Base-by-base conservation (phyloP, 2,888 invertebrate genomes). In the Drosophila melanosoma region DNA sequence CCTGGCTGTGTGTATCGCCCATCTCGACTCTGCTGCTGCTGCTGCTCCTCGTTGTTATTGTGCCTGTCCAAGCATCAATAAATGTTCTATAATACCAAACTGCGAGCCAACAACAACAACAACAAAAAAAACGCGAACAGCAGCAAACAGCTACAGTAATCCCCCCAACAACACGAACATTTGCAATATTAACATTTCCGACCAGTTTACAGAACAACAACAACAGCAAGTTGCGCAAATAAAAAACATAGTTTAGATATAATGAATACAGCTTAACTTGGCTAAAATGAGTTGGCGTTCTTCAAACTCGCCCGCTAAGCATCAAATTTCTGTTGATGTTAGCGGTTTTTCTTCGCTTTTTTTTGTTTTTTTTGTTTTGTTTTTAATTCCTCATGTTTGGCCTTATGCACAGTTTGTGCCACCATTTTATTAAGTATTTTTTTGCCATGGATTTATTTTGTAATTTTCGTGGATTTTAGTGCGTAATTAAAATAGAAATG, bases 201-300 rank as follows among this genome's bases (percentile, higher is more conserved):
- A 57, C 40, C 33, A 51, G 61, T 68, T 62, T 60, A 65, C 65
- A 64, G 26, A 53, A 63, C 53, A 65, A 45, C 29, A 59, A 53
- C 51, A 66, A 23, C 65, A 49, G 36, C 58, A 64, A 73, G 73
- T 76, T 75, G 59, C 33, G 78, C 76, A 83, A 81, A 82, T 81
- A 81, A 81, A 68, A 65, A 80, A 69, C 72, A 77, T 76, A 88
- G 78, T 87, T 83, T 87, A 81, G 88, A 85, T 81, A 76, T 81
- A 83, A 84, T 82, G 79, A 83, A 79, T 75, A 77, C 79, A 87
- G 87, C 89, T 87, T 81, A 89, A 77, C 84, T 82, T 82, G 82
- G 82, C 87, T 85, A 74, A 83, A 85, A 85, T 85, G 85, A 87
- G 87, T 77, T 87, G 85, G 71, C 58, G 72, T 51, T 69, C 57